A percentile compares a stretch with the other conserved stretches of the same genome.
These are phyloP conservation scores for Eurypyga helias DNA, from an alignment of 2,113 vertebrate species.

Conservation along the genomic window DNA sequence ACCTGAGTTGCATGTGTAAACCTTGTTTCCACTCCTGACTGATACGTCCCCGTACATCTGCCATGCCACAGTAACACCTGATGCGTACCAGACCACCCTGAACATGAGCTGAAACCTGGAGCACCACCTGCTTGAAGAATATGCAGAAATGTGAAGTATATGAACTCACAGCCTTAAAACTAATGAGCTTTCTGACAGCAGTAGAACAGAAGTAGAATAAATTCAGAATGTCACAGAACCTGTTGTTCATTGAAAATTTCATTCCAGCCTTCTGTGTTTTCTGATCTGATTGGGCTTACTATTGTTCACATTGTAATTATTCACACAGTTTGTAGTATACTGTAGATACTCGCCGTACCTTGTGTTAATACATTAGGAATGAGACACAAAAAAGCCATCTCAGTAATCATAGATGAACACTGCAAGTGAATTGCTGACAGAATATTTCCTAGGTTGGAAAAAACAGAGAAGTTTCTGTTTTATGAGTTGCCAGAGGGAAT, in stretches of 20 bases:
- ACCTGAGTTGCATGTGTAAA: neutral
- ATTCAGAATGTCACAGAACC: neutral
- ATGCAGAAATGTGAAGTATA: neutral
- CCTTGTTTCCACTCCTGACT: neutral
- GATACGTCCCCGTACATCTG: neutral
- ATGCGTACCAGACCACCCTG: neutral
- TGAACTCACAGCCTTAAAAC: neutral
- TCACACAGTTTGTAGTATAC: neutral
- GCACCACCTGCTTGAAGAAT: neutral
- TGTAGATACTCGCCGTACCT: neutral
- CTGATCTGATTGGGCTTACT: neutral
- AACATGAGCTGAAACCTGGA: neutral
- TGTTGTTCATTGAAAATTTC: neutral
- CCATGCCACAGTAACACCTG: neutral
- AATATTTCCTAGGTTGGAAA: constrained; percentile 57
- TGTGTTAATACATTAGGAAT: neutral
- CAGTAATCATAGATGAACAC: constrained; percentile 37
- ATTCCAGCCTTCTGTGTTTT: neutral
- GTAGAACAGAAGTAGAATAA: neutral
- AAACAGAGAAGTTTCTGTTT: constrained; percentile 49
- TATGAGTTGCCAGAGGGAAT: constrained; percentile 55
- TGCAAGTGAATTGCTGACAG: constrained; percentile 56
- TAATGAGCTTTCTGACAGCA: neutral
- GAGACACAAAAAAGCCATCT: neutral
- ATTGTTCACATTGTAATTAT: constrained; percentile 16